A percentile compares a stretch with the other conserved stretches of the same genome.
Evolutionary conservation across 2,797 vertebrate species (phyloP).

Genomic region (Poecile montanus): DNA sequence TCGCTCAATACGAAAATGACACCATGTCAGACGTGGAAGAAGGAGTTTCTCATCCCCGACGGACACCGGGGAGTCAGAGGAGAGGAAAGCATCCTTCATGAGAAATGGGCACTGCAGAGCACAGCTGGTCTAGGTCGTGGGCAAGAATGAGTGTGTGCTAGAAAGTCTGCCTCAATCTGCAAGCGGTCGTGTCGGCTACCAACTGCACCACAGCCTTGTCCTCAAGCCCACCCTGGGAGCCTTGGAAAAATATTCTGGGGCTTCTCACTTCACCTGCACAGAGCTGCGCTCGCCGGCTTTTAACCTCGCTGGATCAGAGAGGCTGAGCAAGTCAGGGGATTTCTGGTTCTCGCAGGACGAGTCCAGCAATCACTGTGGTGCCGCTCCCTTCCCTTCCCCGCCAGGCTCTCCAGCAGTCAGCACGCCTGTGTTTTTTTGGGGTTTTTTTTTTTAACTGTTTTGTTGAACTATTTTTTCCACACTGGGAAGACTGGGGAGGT

Average conservation of each 20-base stretch:
- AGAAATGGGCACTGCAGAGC: background rate
- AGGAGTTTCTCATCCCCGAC: background rate
- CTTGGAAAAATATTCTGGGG: background rate
- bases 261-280: background rate
- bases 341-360: background rate
- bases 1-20: background rate
- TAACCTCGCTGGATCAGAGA: background rate
- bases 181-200: background rate
- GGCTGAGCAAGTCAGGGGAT: background rate
- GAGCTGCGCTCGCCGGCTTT: background rate
- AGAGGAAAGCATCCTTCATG: background rate
- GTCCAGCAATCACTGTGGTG: background rate
- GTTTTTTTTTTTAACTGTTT: background rate
- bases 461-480: slow-evolving; percentile 10
- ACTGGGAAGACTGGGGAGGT: slow-evolving; percentile 20
- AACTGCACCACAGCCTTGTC: background rate
- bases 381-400: slow-evolving; percentile 19
- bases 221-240: background rate
- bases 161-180: background rate
- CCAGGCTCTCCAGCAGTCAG: slow-evolving; percentile 2
- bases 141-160: background rate
- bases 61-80: background rate
- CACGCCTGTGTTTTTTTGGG: background rate
- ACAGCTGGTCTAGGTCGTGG: background rate
- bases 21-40: background rate